Evolutionary conservation across 37 sponge, comb jelly and placozoan genomes (phyloP), one percentile per base, ranked within the genome.

Genomic region (Aphrocallistes beatrix): DNA sequence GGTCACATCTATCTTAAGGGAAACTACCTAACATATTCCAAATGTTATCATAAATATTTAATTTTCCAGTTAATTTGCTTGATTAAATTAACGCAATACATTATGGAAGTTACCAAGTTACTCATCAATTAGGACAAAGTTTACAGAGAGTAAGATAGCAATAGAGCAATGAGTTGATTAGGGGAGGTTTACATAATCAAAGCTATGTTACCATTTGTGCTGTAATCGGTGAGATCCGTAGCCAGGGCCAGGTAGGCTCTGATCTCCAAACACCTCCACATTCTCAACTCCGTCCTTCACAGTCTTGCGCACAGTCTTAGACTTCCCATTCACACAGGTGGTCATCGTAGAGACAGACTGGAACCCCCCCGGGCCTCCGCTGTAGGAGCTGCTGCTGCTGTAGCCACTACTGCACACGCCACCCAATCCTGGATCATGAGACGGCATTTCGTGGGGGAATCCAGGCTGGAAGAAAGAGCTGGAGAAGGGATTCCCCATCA

Each of bases 231-330:
- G 3, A 6, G 1, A 6, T 60, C 75, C 75, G 28, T 30, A 3
- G 6, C 28, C 75, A 13, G 75, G 75, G 13, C 17, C 49, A 47
- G 49, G 49, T 13, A 60, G 34, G 34, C 75, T 60, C 75, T 60
- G 75, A 19, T 60, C 75, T 60, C 75, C 75, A 60, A 60, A 60
- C 34, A 60, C 75, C n/a, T 60, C 75, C 8, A 60, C 75, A 19
- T 60, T 60, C 75, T 60, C 75, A 60, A 60, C 75, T 3, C 75
- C 75, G 75, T 60, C n/a, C 75, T 60, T 60, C 8, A 60, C 75
- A 3, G 75, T 60, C n/a, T 30, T 3, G 3, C 75, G 75, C 75
- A 60, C 75, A 60, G 75, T 60, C 34, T 60, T 30, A 19, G 10
- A 6, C 75, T 60, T 60, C 75, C 75, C 75, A 28, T 60, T 28